Percentiles rank a stretch among this genome's conserved stretches.
These are phyloP conservation scores for Hydrolagus affinis DNA, from an alignment of 2,113 vertebrate species.

Conservation along the genomic window DNA sequence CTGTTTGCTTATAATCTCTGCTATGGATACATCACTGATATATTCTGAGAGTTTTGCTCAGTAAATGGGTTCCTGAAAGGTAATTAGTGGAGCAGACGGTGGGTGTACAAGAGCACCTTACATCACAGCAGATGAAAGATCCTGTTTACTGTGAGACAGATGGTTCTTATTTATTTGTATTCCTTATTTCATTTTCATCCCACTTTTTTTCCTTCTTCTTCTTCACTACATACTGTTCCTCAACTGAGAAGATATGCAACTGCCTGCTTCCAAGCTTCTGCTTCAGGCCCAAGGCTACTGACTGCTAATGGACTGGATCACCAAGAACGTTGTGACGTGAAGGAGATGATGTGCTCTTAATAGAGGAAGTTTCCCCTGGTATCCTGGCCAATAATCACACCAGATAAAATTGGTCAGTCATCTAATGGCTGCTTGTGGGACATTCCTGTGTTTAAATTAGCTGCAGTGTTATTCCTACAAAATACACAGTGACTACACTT, in stretches of 20 bases:
- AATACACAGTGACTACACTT: too few species aligned
- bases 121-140: neutral
- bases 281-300: neutral
- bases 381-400: too few species aligned
- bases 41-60: neutral
- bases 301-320: neutral
- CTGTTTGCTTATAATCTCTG: too few species aligned
- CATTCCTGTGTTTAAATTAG: too few species aligned
- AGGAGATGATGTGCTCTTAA: too few species aligned
- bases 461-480: too few species aligned
- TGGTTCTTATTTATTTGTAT: neutral
- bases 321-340: too few species aligned
- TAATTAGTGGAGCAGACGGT: neutral
- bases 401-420: too few species aligned
- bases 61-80: neutral
- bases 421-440: too few species aligned
- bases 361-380: too few species aligned
- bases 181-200: neutral
- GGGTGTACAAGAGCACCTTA: neutral
- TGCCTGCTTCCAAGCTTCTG: neutral
- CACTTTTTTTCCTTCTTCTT: neutral
- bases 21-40: neutral
- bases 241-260: neutral
- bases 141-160: neutral
- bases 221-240: neutral